Evolutionary conservation across 2,888 invertebrate genomes (phyloP).

Genomic region (Drosophila anomalata): DNA sequence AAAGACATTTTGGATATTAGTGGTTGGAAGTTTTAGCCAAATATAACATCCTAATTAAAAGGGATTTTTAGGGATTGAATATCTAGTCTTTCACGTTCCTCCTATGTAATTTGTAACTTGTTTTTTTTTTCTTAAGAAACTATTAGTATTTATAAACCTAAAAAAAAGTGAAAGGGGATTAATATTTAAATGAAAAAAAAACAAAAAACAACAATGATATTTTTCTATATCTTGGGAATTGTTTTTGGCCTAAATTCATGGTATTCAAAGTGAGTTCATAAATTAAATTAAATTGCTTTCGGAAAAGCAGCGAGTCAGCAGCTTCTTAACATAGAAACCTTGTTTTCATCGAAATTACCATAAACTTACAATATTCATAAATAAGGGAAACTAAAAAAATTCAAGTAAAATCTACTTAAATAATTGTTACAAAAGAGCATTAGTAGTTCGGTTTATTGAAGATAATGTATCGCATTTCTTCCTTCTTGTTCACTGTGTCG

Average conservation of each 20-base stretch:
- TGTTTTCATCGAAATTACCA: not conserved
- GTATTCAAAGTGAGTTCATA: not conserved
- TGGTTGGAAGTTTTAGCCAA: too few species aligned
- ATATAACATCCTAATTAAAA: too few species aligned
- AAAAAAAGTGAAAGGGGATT: not conserved
- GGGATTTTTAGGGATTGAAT: too few species aligned
- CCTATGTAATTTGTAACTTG: too few species aligned
- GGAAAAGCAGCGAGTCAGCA: not conserved
- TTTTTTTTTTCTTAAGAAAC: too few species aligned
- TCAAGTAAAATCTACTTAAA: not conserved
- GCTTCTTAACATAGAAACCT: not conserved
- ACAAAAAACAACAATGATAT: not conserved
- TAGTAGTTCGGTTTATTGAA: not conserved
- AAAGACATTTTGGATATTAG: not conserved
- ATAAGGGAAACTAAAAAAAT: not conserved
- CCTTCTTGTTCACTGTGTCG: slow-evolving; percentile 48
- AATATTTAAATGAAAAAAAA: not conserved
- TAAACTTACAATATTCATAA: not conserved
- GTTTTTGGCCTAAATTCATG: not conserved
- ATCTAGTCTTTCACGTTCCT: too few species aligned
- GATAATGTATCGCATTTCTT: slow-evolving; percentile 8
- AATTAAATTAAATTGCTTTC: not conserved
- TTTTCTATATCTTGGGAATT: not conserved
- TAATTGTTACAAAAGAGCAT: slow-evolving; percentile 11
- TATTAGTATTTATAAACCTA: not conserved